phyloP scores from a whole-genome alignment of 2,797 vertebrate species.

The Erithacus rubecula region DNA sequence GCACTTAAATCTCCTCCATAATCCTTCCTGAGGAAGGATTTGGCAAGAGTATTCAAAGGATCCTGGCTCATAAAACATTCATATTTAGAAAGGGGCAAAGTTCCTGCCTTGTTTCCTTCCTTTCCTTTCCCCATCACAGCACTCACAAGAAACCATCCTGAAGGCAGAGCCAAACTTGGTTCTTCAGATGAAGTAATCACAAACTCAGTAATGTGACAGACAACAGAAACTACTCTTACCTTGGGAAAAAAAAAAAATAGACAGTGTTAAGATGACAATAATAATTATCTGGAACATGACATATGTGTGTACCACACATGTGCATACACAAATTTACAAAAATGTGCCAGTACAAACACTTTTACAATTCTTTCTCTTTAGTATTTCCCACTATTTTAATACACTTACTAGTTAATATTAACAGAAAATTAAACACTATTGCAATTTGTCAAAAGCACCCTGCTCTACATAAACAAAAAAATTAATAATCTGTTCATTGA shows the following conservation, averaged over 20 bases:
- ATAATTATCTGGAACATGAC: background rate
- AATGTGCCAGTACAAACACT: background rate
- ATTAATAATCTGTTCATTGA: background rate
- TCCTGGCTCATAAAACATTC: background rate
- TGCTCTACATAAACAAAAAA: background rate
- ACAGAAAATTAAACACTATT: background rate
- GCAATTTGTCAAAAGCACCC: background rate
- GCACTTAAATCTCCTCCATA: background rate
- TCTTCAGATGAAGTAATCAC: background rate
- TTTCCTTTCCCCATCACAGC: background rate
- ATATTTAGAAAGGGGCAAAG: background rate
- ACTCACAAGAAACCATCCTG: background rate
- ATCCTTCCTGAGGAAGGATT: background rate
- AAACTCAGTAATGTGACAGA: background rate
- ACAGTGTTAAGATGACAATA: background rate
- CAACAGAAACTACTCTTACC: background rate
- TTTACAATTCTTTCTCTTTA: background rate
- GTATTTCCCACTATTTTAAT: background rate
- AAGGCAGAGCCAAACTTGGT: background rate
- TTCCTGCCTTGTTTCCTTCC: background rate
- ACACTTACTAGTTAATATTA: background rate
- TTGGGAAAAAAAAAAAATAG: background rate
- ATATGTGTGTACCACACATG: accelerated
- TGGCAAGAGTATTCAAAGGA: background rate
- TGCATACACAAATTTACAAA: background rate